Evolutionary conservation across 2,797 vertebrate species (phyloP).

Genomic region (Antrozous pallidus): DNA sequence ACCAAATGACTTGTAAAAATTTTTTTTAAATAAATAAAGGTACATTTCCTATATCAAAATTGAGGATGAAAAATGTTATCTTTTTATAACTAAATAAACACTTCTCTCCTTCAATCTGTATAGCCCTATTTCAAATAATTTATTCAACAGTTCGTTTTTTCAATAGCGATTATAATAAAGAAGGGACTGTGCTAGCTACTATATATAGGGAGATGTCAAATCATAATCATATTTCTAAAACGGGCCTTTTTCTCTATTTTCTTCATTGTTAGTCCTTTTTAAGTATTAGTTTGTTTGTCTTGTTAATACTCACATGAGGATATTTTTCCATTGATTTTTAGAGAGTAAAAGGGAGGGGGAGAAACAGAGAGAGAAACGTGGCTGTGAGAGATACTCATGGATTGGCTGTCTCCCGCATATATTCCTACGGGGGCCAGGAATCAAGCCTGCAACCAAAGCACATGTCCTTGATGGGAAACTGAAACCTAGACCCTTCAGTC

Average conservation of each 20-base stretch:
- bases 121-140: neutral
- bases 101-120: neutral
- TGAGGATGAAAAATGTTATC: neutral
- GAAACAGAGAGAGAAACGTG: too few relatives aligned
- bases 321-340: too few relatives aligned
- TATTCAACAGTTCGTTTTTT: neutral
- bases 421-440: too few relatives aligned
- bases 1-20: neutral
- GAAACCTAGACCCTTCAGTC: too few relatives aligned
- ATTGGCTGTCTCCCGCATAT: too few relatives aligned
- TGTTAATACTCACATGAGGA: too few relatives aligned
- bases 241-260: neutral
- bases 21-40: neutral
- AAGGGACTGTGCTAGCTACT: neutral
- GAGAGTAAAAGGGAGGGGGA: too few relatives aligned
- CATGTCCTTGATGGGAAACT: too few relatives aligned
- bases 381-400: too few relatives aligned
- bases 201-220: neutral
- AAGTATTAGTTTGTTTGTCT: too few relatives aligned
- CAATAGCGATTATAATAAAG: neutral
- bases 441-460: too few relatives aligned
- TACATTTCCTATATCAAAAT: neutral
- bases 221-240: neutral
- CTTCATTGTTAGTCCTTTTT: neutral
- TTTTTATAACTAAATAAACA: constrained; percentile 42